Conservation (phyloP, 2,113 vertebrate species). For the Struthio camelus region DNA sequence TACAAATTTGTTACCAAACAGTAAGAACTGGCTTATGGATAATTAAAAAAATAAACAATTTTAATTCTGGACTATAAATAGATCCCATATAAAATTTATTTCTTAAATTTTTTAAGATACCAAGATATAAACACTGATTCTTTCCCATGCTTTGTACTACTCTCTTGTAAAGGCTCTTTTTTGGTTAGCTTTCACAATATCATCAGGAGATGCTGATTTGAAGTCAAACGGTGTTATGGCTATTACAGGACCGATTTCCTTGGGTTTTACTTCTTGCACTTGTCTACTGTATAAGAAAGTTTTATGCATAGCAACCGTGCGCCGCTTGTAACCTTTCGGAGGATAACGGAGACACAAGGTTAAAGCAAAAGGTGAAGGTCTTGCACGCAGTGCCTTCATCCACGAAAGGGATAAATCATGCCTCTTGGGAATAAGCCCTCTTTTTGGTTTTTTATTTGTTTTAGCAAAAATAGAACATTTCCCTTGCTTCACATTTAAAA, state of each 20-base stretch:
- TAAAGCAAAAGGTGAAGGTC: constrained; percentile 90
- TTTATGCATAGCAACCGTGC: constrained; percentile 59
- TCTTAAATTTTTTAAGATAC: not conserved
- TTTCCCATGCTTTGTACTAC: constrained; percentile 27
- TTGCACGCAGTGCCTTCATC: constrained; percentile 77
- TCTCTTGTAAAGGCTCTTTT: constrained; percentile 88
- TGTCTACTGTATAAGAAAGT: constrained; percentile 79
- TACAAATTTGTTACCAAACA: constrained; percentile 56
- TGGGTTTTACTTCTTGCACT: constrained; percentile 74
- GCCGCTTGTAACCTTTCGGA: constrained; percentile 65
- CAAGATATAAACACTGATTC: constrained; percentile 12
- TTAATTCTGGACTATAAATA: constrained; percentile 45
- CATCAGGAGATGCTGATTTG: constrained; percentile 93
- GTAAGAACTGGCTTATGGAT: constrained; percentile 28
- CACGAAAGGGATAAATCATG: constrained; percentile 65
- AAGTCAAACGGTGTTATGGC: constrained; percentile 89
- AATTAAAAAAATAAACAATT: constrained; percentile 53
- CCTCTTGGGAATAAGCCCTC: constrained; percentile 46
- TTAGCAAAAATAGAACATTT: constrained; percentile 48
- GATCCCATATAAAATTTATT: constrained; percentile 2
- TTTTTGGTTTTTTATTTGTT: constrained; percentile 60
- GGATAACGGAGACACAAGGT: constrained; percentile 82
- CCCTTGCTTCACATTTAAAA: constrained; percentile 54
- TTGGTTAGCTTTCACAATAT: constrained; percentile 91
- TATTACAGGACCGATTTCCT: constrained; percentile 74